These are phyloP conservation scores for Homarus gammarus DNA, from an alignment of 2,888 invertebrate species.

Conservation along the genomic window DNA sequence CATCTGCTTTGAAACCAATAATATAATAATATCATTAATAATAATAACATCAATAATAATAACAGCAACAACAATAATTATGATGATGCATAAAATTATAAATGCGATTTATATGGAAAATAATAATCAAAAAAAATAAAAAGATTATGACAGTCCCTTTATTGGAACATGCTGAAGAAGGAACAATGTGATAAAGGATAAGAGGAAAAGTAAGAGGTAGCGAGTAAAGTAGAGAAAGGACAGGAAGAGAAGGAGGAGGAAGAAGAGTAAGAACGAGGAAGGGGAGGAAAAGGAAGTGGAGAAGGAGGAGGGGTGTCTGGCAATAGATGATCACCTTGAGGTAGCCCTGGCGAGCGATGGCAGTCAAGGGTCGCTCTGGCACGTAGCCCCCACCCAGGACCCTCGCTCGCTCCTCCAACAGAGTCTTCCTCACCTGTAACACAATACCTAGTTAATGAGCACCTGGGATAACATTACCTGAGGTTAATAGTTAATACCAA, in stretches of 20 bases:
- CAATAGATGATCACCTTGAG: slow-evolving; percentile 57
- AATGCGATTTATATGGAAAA: too few species aligned
- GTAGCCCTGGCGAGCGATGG: slow-evolving; percentile 51
- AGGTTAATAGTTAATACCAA: too few species aligned
- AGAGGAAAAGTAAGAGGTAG: neutral
- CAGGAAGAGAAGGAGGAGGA: neutral
- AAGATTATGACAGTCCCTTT: too few species aligned
- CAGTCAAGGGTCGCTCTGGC: slow-evolving; percentile 5
- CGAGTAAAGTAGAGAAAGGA: neutral
- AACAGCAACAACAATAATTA: too few species aligned
- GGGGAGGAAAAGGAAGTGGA: neutral
- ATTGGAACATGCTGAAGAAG: too few species aligned
- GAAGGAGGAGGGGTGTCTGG: neutral
- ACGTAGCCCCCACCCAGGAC: neutral
- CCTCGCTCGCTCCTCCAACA: neutral
- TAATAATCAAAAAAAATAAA: too few species aligned
- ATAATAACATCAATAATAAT: too few species aligned
- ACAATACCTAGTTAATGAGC: too few species aligned
- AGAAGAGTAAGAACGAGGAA: neutral
- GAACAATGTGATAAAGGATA: neutral
- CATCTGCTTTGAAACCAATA: too few species aligned
- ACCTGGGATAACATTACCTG: too few species aligned
- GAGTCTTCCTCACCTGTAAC: slow-evolving; percentile 11
- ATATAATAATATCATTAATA: too few species aligned
- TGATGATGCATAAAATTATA: too few species aligned